A percentile compares a stretch with the other conserved stretches of the same genome.
These are phyloP conservation scores for Anhinga anhinga DNA, from an alignment of 2,113 vertebrate species.

Conservation along the genomic window DNA sequence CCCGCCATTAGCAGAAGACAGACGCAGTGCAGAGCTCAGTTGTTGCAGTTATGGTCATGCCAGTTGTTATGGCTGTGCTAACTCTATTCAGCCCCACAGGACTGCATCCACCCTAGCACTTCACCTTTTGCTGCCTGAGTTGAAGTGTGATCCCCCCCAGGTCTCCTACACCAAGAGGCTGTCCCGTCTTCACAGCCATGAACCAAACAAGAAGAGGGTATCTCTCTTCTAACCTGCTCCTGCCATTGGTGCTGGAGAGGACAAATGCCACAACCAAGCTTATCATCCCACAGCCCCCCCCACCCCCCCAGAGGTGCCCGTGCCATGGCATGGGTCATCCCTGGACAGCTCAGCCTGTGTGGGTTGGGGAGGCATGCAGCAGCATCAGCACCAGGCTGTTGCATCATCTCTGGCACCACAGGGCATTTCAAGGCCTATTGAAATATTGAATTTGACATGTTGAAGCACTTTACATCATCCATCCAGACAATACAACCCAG, in stretches of 20 bases:
- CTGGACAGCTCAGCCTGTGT: neutral
- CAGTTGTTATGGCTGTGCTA: neutral
- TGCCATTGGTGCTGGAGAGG: neutral
- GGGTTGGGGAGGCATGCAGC: rapidly evolving
- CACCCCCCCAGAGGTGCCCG: too few relatives aligned
- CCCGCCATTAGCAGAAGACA: neutral
- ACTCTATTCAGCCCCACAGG: neutral
- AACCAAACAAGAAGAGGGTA: neutral
- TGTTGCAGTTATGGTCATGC: neutral
- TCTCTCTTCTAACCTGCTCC: neutral
- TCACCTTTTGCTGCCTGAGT: neutral
- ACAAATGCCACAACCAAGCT: neutral
- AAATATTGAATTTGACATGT: neutral
- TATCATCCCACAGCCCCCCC: neutral
- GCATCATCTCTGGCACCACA: neutral
- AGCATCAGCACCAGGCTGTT: neutral
- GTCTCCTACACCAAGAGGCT: neutral
- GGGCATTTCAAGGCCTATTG: neutral
- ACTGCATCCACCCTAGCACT: neutral
- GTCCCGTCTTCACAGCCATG: neutral
- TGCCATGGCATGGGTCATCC: neutral
- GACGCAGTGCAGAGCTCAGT: neutral
- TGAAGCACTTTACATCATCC: neutral
- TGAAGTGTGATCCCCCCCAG: neutral
- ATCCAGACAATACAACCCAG: neutral